Evolutionary conservation across 2,113 vertebrate species (phyloP), one percentile per base, ranked within the genome.

Genomic region (Pachypanchax playfairii): DNA sequence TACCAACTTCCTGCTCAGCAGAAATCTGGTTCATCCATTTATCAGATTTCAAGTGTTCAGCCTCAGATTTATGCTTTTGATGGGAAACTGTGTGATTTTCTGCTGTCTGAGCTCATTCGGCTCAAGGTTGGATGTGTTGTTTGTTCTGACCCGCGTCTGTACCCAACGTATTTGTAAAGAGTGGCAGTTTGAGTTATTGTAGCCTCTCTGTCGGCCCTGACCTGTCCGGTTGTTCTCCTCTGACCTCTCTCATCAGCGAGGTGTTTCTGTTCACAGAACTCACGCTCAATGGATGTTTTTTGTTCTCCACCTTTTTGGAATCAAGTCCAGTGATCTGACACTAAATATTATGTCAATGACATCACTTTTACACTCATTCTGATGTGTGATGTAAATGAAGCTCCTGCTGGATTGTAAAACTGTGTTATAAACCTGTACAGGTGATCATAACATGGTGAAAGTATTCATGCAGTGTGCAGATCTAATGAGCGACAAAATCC

Each of bases 171-270:
- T 58, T 31, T 54, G 20, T 15, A 60, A 53, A 52, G 39, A 53
- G 28, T 38, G 29, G 29, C 21, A 15, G 36, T 52, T 5, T 52
- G 13, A 44, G 55, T 36, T 18, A 17, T 5, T 24, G 31, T 42
- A 15, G 26, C 18, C 4, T 28, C 25, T 36, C 39, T 68, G 41
- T 46, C 28, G 35, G 42, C 56, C 14, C 51, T 25, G 51, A 38
- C 33, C 51, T 24, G 51, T 36, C 11, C 21, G 24, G 18, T 28
- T 17, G 38, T 4, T 54, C 42, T 55, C 41, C 29, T 41, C 54
- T 43, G 47, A 58, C n/a, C 54, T 58, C 36, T 35, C 3, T 67
- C 53, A 33, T 57, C 53, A 33, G 25, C 3, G 8, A 42, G 24
- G 17, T n/a, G 26, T 33, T 46, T 44, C 28, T 15, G 9, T 38